Evolutionary conservation across 2,888 invertebrate species (phyloP).

Genomic region (Chamaedrilus cognettii): DNA sequence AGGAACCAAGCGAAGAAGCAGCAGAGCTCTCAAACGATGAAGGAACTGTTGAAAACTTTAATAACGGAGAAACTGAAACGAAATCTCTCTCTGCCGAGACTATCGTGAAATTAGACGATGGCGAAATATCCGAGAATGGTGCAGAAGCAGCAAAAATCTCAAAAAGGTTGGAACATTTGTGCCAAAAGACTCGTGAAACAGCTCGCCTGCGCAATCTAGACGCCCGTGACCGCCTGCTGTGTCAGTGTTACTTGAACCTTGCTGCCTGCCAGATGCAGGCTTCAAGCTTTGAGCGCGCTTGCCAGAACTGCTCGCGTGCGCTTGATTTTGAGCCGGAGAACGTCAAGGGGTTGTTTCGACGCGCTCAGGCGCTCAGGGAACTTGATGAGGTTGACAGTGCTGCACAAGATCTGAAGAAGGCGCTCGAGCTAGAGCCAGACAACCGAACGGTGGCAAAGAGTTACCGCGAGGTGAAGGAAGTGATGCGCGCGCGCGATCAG

Average conservation of each 20-base stretch:
- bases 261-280: conserved; percentile 64
- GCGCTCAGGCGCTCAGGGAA: conserved; percentile 67
- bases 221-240: no score
- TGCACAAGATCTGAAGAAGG: conserved; percentile 26
- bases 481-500: no score
- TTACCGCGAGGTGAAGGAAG: conserved; percentile 22
- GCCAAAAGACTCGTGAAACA: background rate
- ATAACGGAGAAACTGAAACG: conserved; percentile 36
- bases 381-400: conserved; percentile 33
- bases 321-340: conserved; percentile 73
- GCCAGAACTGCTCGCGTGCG: conserved; percentile 74
- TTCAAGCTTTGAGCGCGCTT: conserved; percentile 71
- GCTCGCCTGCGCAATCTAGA: conserved; percentile 9
- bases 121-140: no score
- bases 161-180: conserved; percentile 32
- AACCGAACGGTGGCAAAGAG: conserved; percentile 31
- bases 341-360: conserved; percentile 84
- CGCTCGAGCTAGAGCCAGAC: conserved; percentile 29
- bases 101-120: no score
- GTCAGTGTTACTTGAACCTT: conserved; percentile 36
- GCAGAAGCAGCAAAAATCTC: no score
- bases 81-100: no score
- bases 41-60: no score
- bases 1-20: no score
- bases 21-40: no score